These are phyloP conservation scores for Myotis vivesi DNA, from an alignment of 2,797 vertebrate species.

Conservation along the genomic window DNA sequence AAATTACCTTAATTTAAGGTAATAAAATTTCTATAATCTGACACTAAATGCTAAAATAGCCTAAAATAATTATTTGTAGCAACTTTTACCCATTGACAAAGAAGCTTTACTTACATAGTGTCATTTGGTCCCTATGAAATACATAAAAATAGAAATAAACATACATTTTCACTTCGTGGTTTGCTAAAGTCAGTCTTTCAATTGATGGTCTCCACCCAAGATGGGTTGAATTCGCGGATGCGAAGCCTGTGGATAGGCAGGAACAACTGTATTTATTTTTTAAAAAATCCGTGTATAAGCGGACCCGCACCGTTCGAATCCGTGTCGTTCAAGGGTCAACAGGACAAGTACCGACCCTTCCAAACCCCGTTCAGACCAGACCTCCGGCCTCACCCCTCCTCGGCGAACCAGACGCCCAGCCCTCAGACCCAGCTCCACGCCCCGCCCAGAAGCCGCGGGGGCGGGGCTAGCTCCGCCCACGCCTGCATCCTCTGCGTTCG, in stretches of 20 bases:
- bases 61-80: not conserved
- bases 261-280: not conserved
- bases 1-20: not conserved
- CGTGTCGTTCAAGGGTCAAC: not conserved
- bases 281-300: not conserved
- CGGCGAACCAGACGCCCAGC: not conserved
- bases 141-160: not conserved
- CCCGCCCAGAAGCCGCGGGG: fast-evolving
- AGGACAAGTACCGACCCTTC: not conserved
- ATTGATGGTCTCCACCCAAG: not conserved
- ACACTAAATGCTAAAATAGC: not conserved
- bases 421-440: fast-evolving
- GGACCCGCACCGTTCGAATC: not conserved
- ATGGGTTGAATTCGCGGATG: not conserved
- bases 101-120: not conserved
- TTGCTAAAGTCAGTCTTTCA: conserved; percentile 16
- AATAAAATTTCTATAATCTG: not conserved
- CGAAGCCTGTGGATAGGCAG: not conserved
- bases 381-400: not conserved
- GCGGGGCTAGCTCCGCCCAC: conserved; percentile 41
- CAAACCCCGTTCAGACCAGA: not conserved
- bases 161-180: not conserved
- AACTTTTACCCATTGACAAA: conserved; percentile 9
- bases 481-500: fast-evolving
- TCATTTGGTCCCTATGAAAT: not conserved